Percentiles rank a stretch among this genome's conserved stretches.
Conservation (phyloP, 2,888 invertebrate species). For the Phaonia tiefii region DNA sequence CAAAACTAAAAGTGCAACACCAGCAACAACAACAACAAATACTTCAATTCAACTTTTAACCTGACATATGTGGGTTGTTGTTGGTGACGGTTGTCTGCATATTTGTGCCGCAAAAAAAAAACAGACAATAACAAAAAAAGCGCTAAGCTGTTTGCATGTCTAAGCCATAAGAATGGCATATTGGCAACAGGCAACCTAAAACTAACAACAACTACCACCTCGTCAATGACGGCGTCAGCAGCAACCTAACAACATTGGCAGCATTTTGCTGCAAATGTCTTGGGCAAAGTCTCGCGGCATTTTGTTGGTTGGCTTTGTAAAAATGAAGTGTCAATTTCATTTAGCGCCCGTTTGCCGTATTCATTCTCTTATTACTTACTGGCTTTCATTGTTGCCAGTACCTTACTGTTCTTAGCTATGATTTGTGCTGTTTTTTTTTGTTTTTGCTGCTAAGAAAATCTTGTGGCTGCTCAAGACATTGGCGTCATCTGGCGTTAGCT, state of each 20-base stretch:
- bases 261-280: conserved; percentile 6
- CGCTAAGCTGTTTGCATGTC: conserved; percentile 63
- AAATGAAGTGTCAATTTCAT: conserved; percentile 66
- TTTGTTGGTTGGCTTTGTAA: conserved; percentile 57
- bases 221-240: conserved; percentile 17
- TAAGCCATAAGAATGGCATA: conserved; percentile 60
- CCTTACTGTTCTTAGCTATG: not conserved
- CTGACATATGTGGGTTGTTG: conserved; percentile 68
- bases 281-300: conserved; percentile 50
- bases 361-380: too few species aligned
- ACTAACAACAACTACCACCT: not conserved
- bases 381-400: conserved; percentile 22
- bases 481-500: conserved; percentile 67
- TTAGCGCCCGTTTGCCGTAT: conserved; percentile 60
- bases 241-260: not conserved
- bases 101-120: conserved; percentile 57
- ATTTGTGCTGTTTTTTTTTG: not conserved
- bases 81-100: conserved; percentile 67
- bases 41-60: conserved; percentile 66
- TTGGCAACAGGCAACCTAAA: conserved; percentile 40
- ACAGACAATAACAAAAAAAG: not conserved
- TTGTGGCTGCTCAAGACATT: conserved; percentile 40
- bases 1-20: not conserved
- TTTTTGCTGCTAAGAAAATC: not conserved
- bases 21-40: conserved; percentile 56